Percentiles rank a stretch among this genome's conserved stretches.
phyloP scores from a whole-genome alignment of 64 coral and sea anemone species.

The Montipora efflorescens region DNA sequence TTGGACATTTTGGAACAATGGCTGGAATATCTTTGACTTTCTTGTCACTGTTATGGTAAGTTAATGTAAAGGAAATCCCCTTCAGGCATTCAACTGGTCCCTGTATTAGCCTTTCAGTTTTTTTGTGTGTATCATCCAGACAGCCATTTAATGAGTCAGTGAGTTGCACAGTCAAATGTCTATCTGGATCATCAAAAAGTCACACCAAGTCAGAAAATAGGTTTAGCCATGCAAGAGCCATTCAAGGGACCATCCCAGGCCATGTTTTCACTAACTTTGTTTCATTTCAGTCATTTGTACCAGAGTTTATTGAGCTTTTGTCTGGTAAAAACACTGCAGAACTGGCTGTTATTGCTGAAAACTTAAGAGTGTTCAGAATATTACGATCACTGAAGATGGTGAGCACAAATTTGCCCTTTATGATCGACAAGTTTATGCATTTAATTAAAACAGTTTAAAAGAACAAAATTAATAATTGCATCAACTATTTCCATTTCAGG shows the following conservation, averaged over 20 bases:
- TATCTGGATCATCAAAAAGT: too few species aligned
- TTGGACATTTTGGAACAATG: slow-evolving; percentile 97
- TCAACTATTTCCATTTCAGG: slow-evolving; percentile 45
- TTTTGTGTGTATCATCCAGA: neutral
- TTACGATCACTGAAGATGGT: slow-evolving; percentile 91
- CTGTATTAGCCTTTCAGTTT: neutral
- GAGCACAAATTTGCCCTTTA: neutral
- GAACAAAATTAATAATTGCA: neutral
- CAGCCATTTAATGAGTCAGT: neutral
- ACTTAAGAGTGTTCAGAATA: slow-evolving; percentile 93
- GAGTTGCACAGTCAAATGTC: too few species aligned
- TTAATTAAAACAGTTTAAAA: neutral
- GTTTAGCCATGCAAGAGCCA: neutral
- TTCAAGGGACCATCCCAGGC: neutral
- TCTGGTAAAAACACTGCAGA: slow-evolving; percentile 82
- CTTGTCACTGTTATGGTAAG: slow-evolving; percentile 97
- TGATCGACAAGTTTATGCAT: too few species aligned
- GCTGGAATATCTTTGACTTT: slow-evolving; percentile 99
- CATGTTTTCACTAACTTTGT: neutral
- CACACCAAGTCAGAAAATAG: too few species aligned
- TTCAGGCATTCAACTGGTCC: neutral
- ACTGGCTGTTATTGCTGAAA: slow-evolving; percentile 93
- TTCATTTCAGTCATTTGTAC: slow-evolving; percentile 88
- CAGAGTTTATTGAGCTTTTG: slow-evolving; percentile 89
- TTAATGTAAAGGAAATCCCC: neutral